Base-by-base conservation (phyloP, 2,888 invertebrate species). In the Watsonalla cultraria region DNA sequence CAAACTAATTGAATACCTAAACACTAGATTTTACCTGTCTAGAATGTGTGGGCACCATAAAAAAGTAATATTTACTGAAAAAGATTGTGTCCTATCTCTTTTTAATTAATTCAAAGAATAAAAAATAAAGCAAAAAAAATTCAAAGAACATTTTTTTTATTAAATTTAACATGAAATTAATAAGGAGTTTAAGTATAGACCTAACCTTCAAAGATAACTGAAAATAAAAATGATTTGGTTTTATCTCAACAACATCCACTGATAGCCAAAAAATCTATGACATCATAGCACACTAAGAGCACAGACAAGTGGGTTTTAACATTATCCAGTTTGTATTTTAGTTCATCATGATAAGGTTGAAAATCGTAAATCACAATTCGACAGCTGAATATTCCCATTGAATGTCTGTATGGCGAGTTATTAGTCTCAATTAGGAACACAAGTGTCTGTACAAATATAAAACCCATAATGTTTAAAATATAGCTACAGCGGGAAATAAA, bases 361-460 rank as follows among this genome's bases (percentile, higher is more conserved):
- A 68, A 74, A 60, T 77, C 54, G 54, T 56, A 51, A 49, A 51
- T 47, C 52, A 46, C 5, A 52, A 54, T 49, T 55, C n/a, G 52
- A 50, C 54, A 57, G 53, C 51, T 57, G 47, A 61, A 51, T 62
- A 66, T 68, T 68, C 59, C 56, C 63, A 64, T 62, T 57, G 60
- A 64, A 66, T 64, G 68, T 68, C 59, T 55, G 54, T 64, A 52
- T 59, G 56, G 63, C 56, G 55, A 69, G 73, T 79, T 81, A 85
- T 85, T 86, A 85, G 78, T 57, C 70, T 78, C 81, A 87, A 86
- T 87, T 85, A 86, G 76, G 67, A 70, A 68, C 63, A 75, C 67
- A 71, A 75, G 66, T 69, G 73, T 74, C 63, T 72, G 70, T 62
- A 70, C 66, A 58, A 78, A 82, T 79, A 78, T 81, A 76, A 77